Base-by-base conservation (phyloP, 2,113 vertebrate genomes). In the Mus spicilegus region DNA sequence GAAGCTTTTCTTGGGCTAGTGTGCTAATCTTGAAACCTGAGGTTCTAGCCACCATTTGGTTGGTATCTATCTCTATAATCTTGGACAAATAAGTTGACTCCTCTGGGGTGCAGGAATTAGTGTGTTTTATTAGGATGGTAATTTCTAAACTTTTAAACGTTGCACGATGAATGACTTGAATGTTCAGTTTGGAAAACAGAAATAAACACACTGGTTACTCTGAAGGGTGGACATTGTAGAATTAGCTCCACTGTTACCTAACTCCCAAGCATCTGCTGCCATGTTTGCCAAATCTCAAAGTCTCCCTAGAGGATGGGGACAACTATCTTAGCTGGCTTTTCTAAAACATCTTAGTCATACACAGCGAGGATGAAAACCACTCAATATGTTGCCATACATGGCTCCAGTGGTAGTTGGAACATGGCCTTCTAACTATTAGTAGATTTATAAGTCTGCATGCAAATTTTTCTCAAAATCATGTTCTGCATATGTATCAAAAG, bases 11-110 rank as follows among this genome's bases (percentile, higher is more conserved):
- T 67, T 88, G 39, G 76, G 75, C 28, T 75, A 65, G 22, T 17
- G n/a, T 63, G 33, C 19, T 77, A 36, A 89, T 81, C 14, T 82
- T 63, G 54, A 87, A 70, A 16, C 46, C 65, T 91, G 24, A 78
- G 67, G 69, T 88, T 96, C 0, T 42, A 93, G 42, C 67, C 20
- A 5, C 12, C 8, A 89, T 73, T 94, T 42, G 24, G 28, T 70
- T 69, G 49, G 13, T 72, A 77, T 24, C 14, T 72, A 89, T 33
- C 39, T 95, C 65, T 78, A 54, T 13, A 82, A 94, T 11, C 22
- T 56, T 91, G 77, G 82, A 20, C 6, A 91, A 91, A 30, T 84
- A 28, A 87, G 22, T 85, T 93, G 89, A 81, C 61, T 89, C 86
- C 58, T 87, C 46, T 87, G 42, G 46, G 54, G 10, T 76, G 14